Evolutionary conservation across 2,797 vertebrate species (phyloP).

Genomic region (Neoniphon sammara): DNA sequence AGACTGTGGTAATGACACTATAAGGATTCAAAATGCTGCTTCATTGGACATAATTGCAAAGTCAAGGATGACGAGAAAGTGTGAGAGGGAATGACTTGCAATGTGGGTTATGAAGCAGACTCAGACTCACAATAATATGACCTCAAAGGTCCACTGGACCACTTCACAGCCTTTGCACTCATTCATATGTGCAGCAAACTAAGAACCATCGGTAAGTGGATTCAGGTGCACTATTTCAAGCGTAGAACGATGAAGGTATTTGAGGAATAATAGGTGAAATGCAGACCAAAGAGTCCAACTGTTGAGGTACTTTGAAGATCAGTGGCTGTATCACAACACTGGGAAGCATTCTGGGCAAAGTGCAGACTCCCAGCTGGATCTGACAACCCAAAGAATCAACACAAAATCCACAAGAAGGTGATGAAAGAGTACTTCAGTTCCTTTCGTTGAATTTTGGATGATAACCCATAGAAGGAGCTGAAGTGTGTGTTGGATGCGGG

Average conservation of each 20-base stretch:
- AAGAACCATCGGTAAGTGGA: conserved; percentile 73
- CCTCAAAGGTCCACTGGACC: conserved; percentile 68
- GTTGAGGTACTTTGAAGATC: conserved; percentile 53
- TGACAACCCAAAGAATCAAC: conserved; percentile 70
- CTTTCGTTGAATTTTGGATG: conserved; percentile 60
- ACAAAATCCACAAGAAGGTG: conserved; percentile 72
- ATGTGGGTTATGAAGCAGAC: conserved; percentile 10
- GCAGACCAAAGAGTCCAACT: background rate
- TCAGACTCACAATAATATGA: too few species aligned
- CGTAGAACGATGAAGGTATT: conserved; percentile 76
- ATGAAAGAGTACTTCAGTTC: conserved; percentile 81
- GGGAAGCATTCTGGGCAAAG: conserved; percentile 62
- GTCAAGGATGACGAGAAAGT: conserved; percentile 1
- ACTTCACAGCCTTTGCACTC: conserved; percentile 65
- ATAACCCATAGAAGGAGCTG: conserved; percentile 65
- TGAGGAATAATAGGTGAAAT: conserved; percentile 59
- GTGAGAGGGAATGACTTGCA: conserved; percentile 3
- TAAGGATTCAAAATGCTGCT: too few species aligned
- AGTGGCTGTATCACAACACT: conserved; percentile 73
- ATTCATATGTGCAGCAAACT: conserved; percentile 55
- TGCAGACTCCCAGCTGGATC: conserved; percentile 75
- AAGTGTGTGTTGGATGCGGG: conserved; percentile 76
- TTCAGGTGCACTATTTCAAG: conserved; percentile 79
- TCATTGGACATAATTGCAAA: background rate
- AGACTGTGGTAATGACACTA: too few species aligned